A percentile compares a stretch with the other conserved stretches of the same genome.
Evolutionary conservation across 2,797 vertebrate genomes (phyloP).

Genomic region (Lagocephalus sceleratus): DNA sequence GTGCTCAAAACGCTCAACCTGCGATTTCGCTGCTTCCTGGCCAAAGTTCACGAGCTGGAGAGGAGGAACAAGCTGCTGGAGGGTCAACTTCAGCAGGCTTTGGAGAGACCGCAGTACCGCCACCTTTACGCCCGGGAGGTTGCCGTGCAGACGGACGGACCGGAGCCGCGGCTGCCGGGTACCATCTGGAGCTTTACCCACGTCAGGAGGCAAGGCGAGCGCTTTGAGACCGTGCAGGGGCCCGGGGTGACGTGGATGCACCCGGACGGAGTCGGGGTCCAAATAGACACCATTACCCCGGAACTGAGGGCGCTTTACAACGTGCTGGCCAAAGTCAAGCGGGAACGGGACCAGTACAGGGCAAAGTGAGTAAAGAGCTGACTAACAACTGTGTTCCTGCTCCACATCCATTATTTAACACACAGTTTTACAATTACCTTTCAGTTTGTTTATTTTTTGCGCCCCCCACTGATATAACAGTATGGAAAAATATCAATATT

Average conservation of each 20-base stretch:
- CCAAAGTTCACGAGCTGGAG: constrained; percentile 95
- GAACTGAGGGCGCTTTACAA: constrained; percentile 89
- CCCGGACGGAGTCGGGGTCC: constrained; percentile 85
- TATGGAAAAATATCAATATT: no score
- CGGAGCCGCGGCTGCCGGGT: constrained; percentile 83
- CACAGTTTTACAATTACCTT: no score
- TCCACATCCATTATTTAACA: no score
- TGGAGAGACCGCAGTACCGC: constrained; percentile 73
- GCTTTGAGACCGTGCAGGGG: constrained; percentile 85
- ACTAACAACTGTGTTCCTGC: not conserved
- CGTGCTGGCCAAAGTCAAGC: constrained; percentile 88
- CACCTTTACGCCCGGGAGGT: constrained; percentile 84
- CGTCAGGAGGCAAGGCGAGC: constrained; percentile 86
- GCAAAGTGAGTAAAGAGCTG: constrained; percentile 69
- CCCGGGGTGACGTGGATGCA: constrained; percentile 86
- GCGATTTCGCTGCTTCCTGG: constrained; percentile 95
- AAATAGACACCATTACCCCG: constrained; percentile 92
- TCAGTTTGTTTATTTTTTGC: no score
- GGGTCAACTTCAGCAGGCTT: constrained; percentile 85
- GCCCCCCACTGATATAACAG: no score
- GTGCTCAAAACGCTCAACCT: constrained; percentile 94
- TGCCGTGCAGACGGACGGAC: constrained; percentile 84
- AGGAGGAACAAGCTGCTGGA: constrained; percentile 92
- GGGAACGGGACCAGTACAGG: constrained; percentile 86
- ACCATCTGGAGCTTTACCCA: constrained; percentile 97